Percentiles rank a stretch among this genome's conserved stretches.
These are phyloP conservation scores for Eudorcas thomsonii DNA, from an alignment of 2,113 vertebrate species.

Conservation along the genomic window DNA sequence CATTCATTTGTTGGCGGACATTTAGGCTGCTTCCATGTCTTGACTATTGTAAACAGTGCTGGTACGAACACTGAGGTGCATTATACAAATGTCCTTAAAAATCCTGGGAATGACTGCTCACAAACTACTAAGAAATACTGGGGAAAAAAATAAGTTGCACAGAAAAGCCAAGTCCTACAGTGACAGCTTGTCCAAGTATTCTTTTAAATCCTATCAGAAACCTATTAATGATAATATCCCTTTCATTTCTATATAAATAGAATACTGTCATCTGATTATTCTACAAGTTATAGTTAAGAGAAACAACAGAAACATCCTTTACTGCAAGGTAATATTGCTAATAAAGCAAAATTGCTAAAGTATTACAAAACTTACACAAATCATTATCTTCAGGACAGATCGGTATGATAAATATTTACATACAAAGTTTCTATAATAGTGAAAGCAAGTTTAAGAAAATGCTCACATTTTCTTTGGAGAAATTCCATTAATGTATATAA, in stretches of 20 bases:
- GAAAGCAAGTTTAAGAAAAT: background rate
- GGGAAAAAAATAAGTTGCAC: background rate
- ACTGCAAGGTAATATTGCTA: background rate
- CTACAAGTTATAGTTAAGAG: background rate
- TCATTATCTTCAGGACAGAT: background rate
- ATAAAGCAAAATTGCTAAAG: background rate
- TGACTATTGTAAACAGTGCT: background rate
- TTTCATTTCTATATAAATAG: constrained; percentile 24
- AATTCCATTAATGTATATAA: constrained; percentile 4
- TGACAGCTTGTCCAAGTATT: background rate
- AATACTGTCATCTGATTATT: background rate
- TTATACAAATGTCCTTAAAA: background rate
- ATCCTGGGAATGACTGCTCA: background rate
- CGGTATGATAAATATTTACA: background rate
- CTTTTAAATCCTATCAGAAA: constrained; percentile 25
- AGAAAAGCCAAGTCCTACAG: background rate
- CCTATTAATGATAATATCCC: background rate
- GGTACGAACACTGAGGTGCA: background rate
- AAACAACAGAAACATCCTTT: constrained; percentile 15
- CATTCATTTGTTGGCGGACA: background rate
- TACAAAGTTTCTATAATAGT: background rate
- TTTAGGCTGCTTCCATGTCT: background rate
- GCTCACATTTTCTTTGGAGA: background rate
- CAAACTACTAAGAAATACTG: background rate
- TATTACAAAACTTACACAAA: background rate